Evolutionary conservation across 2,113 vertebrate genomes (phyloP).

Genomic region (Neolamprologus tretocephalus): DNA sequence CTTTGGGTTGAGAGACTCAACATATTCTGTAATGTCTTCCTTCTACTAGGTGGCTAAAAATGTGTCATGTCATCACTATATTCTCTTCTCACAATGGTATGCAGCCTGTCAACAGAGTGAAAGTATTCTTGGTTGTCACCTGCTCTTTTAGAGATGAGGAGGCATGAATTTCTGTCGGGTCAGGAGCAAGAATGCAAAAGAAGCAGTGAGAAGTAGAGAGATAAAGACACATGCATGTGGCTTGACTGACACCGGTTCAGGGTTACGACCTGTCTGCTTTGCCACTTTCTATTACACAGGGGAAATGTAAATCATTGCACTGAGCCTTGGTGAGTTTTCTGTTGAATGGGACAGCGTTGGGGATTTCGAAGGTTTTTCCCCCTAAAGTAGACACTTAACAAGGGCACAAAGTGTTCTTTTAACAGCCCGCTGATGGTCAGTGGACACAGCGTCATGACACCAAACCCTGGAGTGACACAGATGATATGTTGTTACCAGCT

Average conservation of each 20-base stretch:
- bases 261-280: slow-evolving; percentile 27
- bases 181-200: slow-evolving; percentile 35
- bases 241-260: neutral
- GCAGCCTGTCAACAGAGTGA: slow-evolving; percentile 12
- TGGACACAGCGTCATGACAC: neutral
- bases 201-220: neutral
- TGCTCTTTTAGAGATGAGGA: slow-evolving; percentile 44
- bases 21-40: neutral
- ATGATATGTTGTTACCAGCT: neutral
- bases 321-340: neutral
- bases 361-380: neutral
- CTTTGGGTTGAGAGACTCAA: neutral
- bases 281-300: slow-evolving; percentile 45
- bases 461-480: neutral
- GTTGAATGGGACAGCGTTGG: neutral
- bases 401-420: neutral
- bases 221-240: neutral
- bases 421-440: slow-evolving; percentile 1
- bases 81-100: slow-evolving; percentile 2
- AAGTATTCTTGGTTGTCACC: slow-evolving; percentile 59
- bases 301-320: neutral
- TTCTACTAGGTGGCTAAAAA: neutral
- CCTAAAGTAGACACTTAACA: neutral
- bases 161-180: slow-evolving; percentile 14
- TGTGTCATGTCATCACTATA: slow-evolving; percentile 6